Base-by-base conservation (phyloP, 2,888 invertebrate species). In the Polia nebulosa region DNA sequence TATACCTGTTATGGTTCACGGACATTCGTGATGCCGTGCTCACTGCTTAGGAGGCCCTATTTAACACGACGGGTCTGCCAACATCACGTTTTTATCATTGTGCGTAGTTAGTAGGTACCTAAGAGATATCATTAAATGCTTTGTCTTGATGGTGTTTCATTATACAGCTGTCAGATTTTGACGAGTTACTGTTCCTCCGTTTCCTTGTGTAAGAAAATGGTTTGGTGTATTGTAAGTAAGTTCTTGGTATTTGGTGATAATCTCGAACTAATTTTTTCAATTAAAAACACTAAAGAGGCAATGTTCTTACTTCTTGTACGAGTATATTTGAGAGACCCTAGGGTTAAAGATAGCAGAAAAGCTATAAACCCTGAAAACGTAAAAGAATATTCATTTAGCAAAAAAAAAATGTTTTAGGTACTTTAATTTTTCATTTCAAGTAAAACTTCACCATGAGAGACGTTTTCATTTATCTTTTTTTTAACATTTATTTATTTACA, bases 1-100 rank as follows among this genome's bases (percentile, higher is more conserved):
- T 67, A 76, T 78, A 82, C 79, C 56, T 47, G 56, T 71, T 64
- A 62, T 73, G 65, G 86, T 85, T 87, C 88, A 88, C 53, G 87
- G 86, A 78, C 86, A 66, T 32, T 67, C 74, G 75, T 86, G 81
- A 80, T 65, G 57, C 51, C 39, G n/a, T 41, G 39, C n/a, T n/a
- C 39, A 39, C 39, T 72, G 70, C 67, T 85, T 68, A 80, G 73
- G 75, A 82, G 83, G 83, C 80, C 81, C 84, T 86, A 80, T 76
- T 74, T 76, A 74, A 75, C 79, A 78, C 81, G 69, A 78, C 75
- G 13, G 34, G 34, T 69, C 53, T 52, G 45, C 22, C 45, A 57
- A 66, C 66, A 72, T 72, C 82, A 82, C 79, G 78, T 65, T 63
- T 61, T 65, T 58, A 57, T 22, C 41, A 57, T 41, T 49, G 61